phyloP scores from a whole-genome alignment of 2,888 invertebrate species.

The Metellina segmentata region DNA sequence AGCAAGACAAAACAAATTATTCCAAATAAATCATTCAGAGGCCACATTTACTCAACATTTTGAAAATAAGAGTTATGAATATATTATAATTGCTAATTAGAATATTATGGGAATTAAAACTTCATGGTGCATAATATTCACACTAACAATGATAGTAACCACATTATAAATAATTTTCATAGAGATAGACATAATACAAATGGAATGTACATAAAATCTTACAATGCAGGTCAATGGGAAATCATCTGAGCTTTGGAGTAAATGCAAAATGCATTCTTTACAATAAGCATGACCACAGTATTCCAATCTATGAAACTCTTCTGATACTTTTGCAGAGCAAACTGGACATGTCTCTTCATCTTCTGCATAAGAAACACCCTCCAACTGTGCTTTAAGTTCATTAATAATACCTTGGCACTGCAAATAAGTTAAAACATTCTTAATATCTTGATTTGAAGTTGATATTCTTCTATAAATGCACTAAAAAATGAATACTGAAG shows the following conservation, averaged over 20 bases:
- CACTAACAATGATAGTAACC: too few species aligned
- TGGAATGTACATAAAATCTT: not conserved
- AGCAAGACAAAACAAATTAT: too few species aligned
- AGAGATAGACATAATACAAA: not conserved
- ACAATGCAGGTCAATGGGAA: constrained; percentile 58
- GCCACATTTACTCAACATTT: too few species aligned
- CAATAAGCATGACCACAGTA: constrained; percentile 74
- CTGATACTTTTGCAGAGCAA: constrained; percentile 45
- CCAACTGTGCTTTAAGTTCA: constrained; percentile 35
- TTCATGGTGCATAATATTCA: too few species aligned
- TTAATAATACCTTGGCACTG: constrained; percentile 54
- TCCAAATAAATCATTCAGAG: too few species aligned
- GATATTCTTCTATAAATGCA: too few species aligned
- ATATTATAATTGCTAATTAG: too few species aligned
- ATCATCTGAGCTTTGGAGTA: constrained; percentile 46
- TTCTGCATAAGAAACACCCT: not conserved
- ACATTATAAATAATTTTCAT: not conserved
- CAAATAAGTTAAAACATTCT: not conserved
- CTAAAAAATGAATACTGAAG: not conserved
- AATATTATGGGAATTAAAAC: too few species aligned
- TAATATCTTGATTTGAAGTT: not conserved
- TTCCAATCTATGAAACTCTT: constrained; percentile 51
- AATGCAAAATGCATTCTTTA: constrained; percentile 63
- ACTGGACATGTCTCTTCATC: constrained; percentile 61
- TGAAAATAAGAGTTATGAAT: too few species aligned